Conservation (phyloP, 2,888 invertebrate genomes). For the Philereme transversata region DNA sequence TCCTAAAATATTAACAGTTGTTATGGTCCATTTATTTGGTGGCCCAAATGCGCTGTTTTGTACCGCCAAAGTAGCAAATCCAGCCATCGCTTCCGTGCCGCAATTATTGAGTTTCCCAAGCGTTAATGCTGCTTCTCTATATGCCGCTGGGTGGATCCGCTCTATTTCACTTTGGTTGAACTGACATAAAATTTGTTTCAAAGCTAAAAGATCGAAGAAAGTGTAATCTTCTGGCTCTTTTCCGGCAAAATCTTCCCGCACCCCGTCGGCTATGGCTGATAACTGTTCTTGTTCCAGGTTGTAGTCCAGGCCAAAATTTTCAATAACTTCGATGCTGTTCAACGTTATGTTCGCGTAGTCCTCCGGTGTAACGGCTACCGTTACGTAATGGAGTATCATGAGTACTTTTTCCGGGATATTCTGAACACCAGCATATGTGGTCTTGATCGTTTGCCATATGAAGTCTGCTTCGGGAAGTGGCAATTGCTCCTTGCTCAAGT, state of each 20-base stretch:
- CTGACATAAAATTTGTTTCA: conserved; percentile 83
- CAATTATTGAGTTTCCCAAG: conserved; percentile 77
- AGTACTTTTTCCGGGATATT: conserved; percentile 73
- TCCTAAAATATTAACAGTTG: conserved; percentile 63
- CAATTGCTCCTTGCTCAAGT: conserved; percentile 62
- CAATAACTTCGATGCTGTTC: conserved; percentile 78
- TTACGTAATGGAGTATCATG: conserved; percentile 72
- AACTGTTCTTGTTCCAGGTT: conserved; percentile 69
- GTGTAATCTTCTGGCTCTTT: conserved; percentile 84
- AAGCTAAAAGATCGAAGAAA: conserved; percentile 78
- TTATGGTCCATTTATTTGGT: conserved; percentile 64
- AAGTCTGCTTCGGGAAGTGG: conserved; percentile 55
- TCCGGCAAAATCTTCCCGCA: conserved; percentile 77
- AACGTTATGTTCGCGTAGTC: conserved; percentile 81
- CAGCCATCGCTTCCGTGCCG: conserved; percentile 64
- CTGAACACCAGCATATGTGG: conserved; percentile 56
- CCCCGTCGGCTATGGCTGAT: conserved; percentile 73
- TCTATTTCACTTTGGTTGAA: conserved; percentile 80
- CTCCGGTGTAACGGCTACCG: conserved; percentile 70
- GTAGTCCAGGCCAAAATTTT: conserved; percentile 81
- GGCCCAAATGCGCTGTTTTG: conserved; percentile 72
- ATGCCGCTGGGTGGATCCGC: conserved; percentile 80
- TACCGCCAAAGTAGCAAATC: conserved; percentile 74
- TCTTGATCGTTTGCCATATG: conserved; percentile 67
- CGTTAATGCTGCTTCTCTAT: conserved; percentile 71